Evolutionary conservation across 2,797 vertebrate species (phyloP), one percentile per base, ranked within the genome.

Genomic region (Poecilia velifera): DNA sequence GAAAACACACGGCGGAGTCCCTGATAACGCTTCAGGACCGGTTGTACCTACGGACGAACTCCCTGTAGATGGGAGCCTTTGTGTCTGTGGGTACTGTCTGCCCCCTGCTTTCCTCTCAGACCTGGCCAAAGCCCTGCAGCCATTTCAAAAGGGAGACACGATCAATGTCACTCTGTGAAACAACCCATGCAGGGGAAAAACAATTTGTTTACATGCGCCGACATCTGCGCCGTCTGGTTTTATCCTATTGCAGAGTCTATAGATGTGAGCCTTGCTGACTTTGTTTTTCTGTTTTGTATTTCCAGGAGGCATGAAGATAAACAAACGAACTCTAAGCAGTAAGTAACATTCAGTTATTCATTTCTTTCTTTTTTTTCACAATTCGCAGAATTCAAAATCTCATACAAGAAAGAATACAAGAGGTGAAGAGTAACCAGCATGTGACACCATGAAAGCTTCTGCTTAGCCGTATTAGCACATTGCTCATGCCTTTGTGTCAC

Each of bases 251-350:
- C 3, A 53, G 12, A 74, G 39, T 36, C 36, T 71, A 10, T 34
- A 76, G 5, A 74, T 77, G 3, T 70, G 22, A 1, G 57, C 79
- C 28, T 55, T 3, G 72, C 43, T 76, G 18, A 36, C 22, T 66
- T 18, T 28, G 72, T 86, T 77, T 74, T 75, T 77, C 78, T 68
- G 25, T 85, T 22, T 90, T 91, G 4, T 78, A 25, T 76, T 89
- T 94, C 66, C 93, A 96, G 95, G 91, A 87, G 93, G 96, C 72
- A 20, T 94, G 79, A 94, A 93, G 90, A 80, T 95, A 76, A 88
- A 46, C 87, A 93, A 86, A 87, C 90, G 96, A 51, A 85, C 87
- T 46, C 49, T 91, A 76, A 28, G 76, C 28, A 41, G 96, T 96
- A 86, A 95, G 96, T 95, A 84, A 49, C 47, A 74, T 79, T 83